These are phyloP conservation scores for Hyphantria cunea DNA, from an alignment of 1,140 invertebrate species.

Conservation along the genomic window DNA sequence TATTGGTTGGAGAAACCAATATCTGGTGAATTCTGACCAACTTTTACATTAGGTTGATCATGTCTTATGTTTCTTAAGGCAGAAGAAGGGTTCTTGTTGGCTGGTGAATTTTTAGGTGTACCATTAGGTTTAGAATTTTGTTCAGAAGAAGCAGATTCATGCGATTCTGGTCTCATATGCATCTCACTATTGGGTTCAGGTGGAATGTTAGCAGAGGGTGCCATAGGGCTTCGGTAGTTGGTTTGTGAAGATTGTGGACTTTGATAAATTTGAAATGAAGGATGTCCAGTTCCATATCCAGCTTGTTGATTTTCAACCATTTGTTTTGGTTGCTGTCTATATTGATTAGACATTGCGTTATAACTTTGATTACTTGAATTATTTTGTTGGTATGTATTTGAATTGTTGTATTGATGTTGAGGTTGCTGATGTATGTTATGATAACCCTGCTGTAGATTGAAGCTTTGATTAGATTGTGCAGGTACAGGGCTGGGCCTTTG, in stretches of 20 bases:
- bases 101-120: constrained; percentile 41
- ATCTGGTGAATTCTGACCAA: constrained; percentile 64
- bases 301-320: constrained; percentile 43
- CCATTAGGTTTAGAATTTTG: constrained; percentile 51
- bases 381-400: constrained; percentile 57
- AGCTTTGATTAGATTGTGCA: constrained; percentile 42
- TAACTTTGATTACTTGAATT: constrained; percentile 54
- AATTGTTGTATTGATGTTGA: constrained; percentile 54
- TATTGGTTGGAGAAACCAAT: constrained; percentile 78
- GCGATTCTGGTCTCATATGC: constrained; percentile 51
- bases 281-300: constrained; percentile 50
- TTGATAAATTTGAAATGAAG: constrained; percentile 69
- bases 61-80: constrained; percentile 72
- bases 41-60: constrained; percentile 69
- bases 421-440: constrained; percentile 42
- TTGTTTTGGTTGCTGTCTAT: constrained; percentile 60
- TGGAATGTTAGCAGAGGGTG: constrained; percentile 44
- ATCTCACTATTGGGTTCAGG: constrained; percentile 40
- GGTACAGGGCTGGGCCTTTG: constrained; percentile 51
- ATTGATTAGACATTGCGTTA: constrained; percentile 60
- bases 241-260: constrained; percentile 62
- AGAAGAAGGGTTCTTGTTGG: constrained; percentile 68
- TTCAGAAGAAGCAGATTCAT: constrained; percentile 46
- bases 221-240: constrained; percentile 48
- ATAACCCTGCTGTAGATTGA: constrained; percentile 55